Conservation (phyloP, 2,888 invertebrate species). For the Pantelozetes paolii region DNA sequence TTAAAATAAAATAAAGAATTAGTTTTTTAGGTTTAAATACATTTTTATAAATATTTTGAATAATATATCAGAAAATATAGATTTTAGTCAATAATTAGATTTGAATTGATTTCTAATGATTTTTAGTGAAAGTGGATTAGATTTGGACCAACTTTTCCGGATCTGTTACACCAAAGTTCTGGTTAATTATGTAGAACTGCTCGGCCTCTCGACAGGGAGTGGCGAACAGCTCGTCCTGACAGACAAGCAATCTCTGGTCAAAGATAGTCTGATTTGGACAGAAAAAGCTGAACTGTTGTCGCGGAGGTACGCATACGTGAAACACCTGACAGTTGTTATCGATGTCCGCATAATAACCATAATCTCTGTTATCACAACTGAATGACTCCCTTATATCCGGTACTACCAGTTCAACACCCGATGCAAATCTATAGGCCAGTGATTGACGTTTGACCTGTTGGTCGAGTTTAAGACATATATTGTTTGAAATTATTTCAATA, state of each 20-base stretch:
- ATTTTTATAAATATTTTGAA: too few relatives aligned
- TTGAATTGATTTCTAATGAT: too few relatives aligned
- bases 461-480: neutral
- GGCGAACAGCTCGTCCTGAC: conserved; percentile 47
- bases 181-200: conserved; percentile 48
- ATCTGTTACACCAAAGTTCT: conserved; percentile 47
- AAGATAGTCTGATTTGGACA: conserved; percentile 48
- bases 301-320: conserved; percentile 46
- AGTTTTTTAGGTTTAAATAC: too few relatives aligned
- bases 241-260: conserved; percentile 48
- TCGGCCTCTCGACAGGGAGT: conserved; percentile 48
- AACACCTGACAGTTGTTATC: conserved; percentile 47
- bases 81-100: too few relatives aligned
- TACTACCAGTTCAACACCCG: conserved; percentile 57
- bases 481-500: neutral
- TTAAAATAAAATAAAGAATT: too few relatives aligned
- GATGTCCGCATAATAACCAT: conserved; percentile 48
- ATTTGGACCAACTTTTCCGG: conserved; percentile 35
- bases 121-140: too few relatives aligned
- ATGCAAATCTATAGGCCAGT: conserved; percentile 38
- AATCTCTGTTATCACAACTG: conserved; percentile 49
- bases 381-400: conserved; percentile 50
- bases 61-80: too few relatives aligned
- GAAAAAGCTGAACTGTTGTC: conserved; percentile 46
- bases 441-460: conserved; percentile 34